These are phyloP conservation scores for Notodonta ziczac DNA, from an alignment of 2,888 invertebrate genomes.

Conservation along the genomic window DNA sequence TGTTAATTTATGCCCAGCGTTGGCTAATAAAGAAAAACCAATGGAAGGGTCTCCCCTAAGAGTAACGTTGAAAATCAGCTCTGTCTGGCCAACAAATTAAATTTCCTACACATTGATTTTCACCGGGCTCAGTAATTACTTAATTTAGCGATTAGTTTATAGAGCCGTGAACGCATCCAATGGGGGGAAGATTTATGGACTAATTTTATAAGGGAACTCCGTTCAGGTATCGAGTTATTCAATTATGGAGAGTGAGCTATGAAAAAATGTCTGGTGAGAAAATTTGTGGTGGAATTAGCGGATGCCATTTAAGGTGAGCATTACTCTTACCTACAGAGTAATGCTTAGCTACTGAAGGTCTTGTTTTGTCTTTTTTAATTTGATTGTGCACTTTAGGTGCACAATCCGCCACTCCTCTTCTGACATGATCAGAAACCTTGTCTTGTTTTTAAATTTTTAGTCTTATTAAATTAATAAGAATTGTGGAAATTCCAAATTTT, in stretches of 20 bases:
- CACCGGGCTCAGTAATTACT: conserved; percentile 69
- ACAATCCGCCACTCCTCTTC: too few relatives aligned
- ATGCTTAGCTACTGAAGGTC: too few relatives aligned
- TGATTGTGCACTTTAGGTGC: too few relatives aligned
- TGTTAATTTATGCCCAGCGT: conserved; percentile 45
- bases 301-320: not conserved
- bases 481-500: too few relatives aligned
- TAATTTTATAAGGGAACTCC: conserved; percentile 54
- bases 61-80: conserved; percentile 60
- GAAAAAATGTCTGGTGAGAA: conserved; percentile 27
- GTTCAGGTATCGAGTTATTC: conserved; percentile 49
- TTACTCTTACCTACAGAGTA: not conserved
- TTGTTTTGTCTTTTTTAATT: too few relatives aligned
- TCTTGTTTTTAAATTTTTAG: too few relatives aligned
- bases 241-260: conserved; percentile 45
- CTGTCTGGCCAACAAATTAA: conserved; percentile 68
- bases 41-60: conserved; percentile 45
- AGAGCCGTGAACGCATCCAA: conserved; percentile 58
- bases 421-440: too few relatives aligned
- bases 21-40: conserved; percentile 58
- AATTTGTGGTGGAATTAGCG: conserved; percentile 8
- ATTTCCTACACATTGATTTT: conserved; percentile 77
- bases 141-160: conserved; percentile 77
- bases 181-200: conserved; percentile 65
- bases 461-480: too few relatives aligned